phyloP scores from a whole-genome alignment of 1,140 invertebrate genomes.

The Agraylea sexmaculata region DNA sequence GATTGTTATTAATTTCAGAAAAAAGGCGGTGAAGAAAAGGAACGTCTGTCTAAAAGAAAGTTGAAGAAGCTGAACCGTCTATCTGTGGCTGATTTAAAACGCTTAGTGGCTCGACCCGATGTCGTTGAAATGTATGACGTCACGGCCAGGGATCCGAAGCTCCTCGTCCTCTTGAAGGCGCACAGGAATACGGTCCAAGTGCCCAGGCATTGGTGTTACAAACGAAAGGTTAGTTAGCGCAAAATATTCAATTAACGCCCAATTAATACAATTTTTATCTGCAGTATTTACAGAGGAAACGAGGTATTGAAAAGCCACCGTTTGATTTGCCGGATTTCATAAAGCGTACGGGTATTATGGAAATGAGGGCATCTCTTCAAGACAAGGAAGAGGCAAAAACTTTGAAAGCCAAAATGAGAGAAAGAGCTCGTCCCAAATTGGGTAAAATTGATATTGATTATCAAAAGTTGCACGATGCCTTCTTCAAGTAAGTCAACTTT shows the following conservation, averaged over 20 bases:
- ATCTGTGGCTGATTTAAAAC: slow-evolving; percentile 93
- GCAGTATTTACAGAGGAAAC: slow-evolving; percentile 74
- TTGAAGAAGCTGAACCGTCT: slow-evolving; percentile 87
- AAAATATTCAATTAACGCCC: too few species aligned
- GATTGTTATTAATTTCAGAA: slow-evolving; percentile 31
- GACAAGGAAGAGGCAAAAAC: slow-evolving; percentile 97
- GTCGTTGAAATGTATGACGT: slow-evolving; percentile 99
- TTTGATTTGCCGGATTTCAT: slow-evolving; percentile 99
- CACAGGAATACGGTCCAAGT: slow-evolving; percentile 93
- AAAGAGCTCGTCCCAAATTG: slow-evolving; percentile 91
- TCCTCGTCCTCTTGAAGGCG: slow-evolving; percentile 91
- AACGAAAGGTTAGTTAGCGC: slow-evolving; percentile 77
- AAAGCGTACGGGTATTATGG: slow-evolving; percentile 97
- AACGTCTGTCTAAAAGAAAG: slow-evolving; percentile 88
- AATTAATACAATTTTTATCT: slow-evolving; percentile 1
- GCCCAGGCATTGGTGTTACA: slow-evolving; percentile 98
- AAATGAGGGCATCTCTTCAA: slow-evolving; percentile 97
- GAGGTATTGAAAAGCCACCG: slow-evolving; percentile 97
- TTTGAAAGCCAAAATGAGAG: slow-evolving; percentile 96
- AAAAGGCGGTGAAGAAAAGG: slow-evolving; percentile 61
- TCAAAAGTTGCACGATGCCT: slow-evolving; percentile 98
- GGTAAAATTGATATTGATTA: slow-evolving; percentile 99
- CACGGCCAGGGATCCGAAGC: slow-evolving; percentile 90
- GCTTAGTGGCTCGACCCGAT: slow-evolving; percentile 85
- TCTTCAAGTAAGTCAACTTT: slow-evolving; percentile 69